Conservation (phyloP, 2,888 invertebrate species). For the Acronicta psi region DNA sequence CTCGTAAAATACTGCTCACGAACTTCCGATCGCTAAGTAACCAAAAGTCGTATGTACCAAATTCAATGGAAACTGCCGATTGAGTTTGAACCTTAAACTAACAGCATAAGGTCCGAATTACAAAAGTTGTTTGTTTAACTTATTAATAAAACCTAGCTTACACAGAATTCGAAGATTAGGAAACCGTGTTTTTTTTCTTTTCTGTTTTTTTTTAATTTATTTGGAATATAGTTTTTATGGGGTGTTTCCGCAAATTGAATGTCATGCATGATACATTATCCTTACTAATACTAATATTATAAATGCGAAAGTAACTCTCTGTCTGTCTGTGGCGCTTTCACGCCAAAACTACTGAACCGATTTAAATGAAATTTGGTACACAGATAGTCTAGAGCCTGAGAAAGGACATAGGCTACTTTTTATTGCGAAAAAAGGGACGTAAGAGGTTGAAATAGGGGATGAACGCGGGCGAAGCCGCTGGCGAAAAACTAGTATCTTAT, state of each 20-base stretch:
- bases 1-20: conserved; percentile 74
- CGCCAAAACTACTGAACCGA: too few relatives aligned
- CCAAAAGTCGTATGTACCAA: conserved; percentile 71
- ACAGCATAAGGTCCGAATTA: conserved; percentile 47
- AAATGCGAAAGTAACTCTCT: too few relatives aligned
- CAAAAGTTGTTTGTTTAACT: conserved; percentile 67
- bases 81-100: conserved; percentile 54
- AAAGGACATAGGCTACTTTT: too few relatives aligned
- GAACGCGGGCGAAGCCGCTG: too few relatives aligned
- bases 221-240: conserved; percentile 29
- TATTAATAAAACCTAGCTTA: conserved; percentile 82
- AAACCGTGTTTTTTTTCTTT: conserved; percentile 72
- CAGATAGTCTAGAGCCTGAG: too few relatives aligned
- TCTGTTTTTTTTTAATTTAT: conserved; percentile 64
- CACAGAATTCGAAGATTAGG: conserved; percentile 86
- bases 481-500: too few relatives aligned
- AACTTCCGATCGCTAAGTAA: conserved; percentile 75
- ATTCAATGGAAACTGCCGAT: conserved; percentile 49
- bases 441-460: too few relatives aligned
- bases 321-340: too few relatives aligned
- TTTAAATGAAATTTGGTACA: too few relatives aligned
- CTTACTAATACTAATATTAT: too few relatives aligned
- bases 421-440: too few relatives aligned
- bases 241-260: conserved; percentile 14
- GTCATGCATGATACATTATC: conserved; percentile 1